phyloP scores from a whole-genome alignment of 1,140 invertebrate genomes.

The Phymastichus coffea region DNA sequence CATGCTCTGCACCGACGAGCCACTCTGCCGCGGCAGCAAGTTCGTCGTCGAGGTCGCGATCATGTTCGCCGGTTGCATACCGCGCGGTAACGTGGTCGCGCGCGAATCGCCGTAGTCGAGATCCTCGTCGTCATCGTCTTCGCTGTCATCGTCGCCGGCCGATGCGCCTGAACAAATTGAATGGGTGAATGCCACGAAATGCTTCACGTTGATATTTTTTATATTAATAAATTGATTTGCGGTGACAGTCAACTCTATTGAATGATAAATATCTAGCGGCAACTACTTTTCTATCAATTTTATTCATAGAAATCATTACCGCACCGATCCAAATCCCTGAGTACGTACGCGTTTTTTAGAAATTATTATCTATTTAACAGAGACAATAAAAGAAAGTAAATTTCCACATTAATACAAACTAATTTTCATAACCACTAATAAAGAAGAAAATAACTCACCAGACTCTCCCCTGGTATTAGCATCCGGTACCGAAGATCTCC shows the following conservation, averaged over 20 bases:
- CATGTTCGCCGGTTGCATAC: constrained; percentile 60
- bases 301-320: no score
- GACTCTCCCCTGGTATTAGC: constrained; percentile 63
- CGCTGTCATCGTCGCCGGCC: constrained; percentile 63
- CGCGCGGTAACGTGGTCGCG: constrained; percentile 66
- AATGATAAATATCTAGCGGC: no score
- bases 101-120: constrained; percentile 54
- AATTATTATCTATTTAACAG: no score
- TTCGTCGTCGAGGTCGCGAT: constrained; percentile 62
- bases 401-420: no score
- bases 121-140: constrained; percentile 50
- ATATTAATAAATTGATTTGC: no score
- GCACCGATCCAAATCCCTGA: no score
- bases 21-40: constrained; percentile 67
- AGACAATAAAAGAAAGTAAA: no score
- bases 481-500: constrained; percentile 69
- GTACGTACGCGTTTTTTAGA: no score
- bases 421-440: no score
- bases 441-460: constrained; percentile 47
- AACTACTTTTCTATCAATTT: no score
- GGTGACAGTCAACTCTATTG: no score
- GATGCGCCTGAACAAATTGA: constrained; percentile 57
- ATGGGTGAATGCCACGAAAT: not conserved
- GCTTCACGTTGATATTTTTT: no score
- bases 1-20: constrained; percentile 59